phyloP scores from a whole-genome alignment of 2,113 vertebrate genomes.

The Beaufortia kweichowensis region DNA sequence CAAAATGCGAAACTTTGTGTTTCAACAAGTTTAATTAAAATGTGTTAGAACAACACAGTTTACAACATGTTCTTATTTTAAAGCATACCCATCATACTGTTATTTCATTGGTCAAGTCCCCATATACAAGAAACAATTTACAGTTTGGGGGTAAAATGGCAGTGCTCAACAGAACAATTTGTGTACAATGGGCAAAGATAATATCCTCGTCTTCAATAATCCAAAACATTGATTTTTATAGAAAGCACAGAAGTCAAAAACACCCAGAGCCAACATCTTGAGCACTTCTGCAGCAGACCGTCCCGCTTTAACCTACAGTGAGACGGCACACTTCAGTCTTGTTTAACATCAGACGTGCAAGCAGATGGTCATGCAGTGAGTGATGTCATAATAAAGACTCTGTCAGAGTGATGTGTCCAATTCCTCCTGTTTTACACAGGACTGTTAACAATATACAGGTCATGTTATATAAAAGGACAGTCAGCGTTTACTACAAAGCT shows the following conservation, averaged over 20 bases:
- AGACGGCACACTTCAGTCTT: slow-evolving; percentile 22
- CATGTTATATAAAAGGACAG: slow-evolving; percentile 79
- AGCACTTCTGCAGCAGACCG: slow-evolving; percentile 1
- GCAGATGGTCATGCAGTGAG: slow-evolving; percentile 57
- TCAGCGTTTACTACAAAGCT: slow-evolving; percentile 89
- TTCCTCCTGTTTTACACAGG: slow-evolving; percentile 23
- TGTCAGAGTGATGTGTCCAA: slow-evolving; percentile 27
- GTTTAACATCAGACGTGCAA: slow-evolving; percentile 38
- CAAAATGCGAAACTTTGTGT: slow-evolving; percentile 13
- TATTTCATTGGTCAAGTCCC: slow-evolving; percentile 28
- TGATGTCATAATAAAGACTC: slow-evolving; percentile 52
- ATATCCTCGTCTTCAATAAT: slow-evolving; percentile 65
- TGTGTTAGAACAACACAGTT: slow-evolving; percentile 54
- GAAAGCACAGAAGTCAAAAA: slow-evolving; percentile 41
- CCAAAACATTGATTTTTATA: slow-evolving; percentile 48
- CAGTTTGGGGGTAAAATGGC: slow-evolving; percentile 32
- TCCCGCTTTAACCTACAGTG: background rate
- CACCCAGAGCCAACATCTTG: background rate
- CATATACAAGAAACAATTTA: slow-evolving; percentile 21
- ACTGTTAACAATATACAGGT: slow-evolving; percentile 40
- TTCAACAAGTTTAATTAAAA: slow-evolving; percentile 53
- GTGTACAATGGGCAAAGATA: slow-evolving; percentile 17
- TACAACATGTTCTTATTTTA: slow-evolving; percentile 40
- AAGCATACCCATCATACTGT: slow-evolving; percentile 33
- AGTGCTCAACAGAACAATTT: slow-evolving; percentile 14